phyloP scores from a whole-genome alignment of 2,888 invertebrate genomes.

The Ashinkailepas kermadecensis region DNA sequence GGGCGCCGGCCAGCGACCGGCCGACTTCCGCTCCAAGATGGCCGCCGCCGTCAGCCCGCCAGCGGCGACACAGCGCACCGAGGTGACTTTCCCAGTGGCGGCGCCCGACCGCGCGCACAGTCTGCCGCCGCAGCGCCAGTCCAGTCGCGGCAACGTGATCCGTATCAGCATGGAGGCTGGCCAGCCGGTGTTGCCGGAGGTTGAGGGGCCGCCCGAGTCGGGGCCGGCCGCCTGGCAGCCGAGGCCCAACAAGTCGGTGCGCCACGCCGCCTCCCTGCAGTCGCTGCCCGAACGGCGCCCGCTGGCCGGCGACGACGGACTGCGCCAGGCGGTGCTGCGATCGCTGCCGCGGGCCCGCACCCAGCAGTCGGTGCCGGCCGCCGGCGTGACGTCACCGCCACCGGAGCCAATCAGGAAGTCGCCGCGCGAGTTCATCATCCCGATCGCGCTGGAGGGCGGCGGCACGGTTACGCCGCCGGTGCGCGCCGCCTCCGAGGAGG shows the following conservation, averaged over 20 bases:
- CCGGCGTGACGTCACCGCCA: constrained; percentile 37
- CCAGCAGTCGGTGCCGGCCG: constrained; percentile 31
- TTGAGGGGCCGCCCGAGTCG: no score
- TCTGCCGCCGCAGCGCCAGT: constrained; percentile 31
- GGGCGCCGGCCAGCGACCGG: no score
- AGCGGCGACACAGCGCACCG: constrained; percentile 46
- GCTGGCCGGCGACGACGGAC: background rate
- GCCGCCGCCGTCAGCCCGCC: constrained; percentile 1
- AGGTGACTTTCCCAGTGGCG: constrained; percentile 52
- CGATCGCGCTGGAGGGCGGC: constrained; percentile 85
- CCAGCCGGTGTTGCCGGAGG: constrained; percentile 13
- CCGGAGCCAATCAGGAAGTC: constrained; percentile 74
- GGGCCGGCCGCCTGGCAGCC: no score
- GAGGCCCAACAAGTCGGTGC: background rate
- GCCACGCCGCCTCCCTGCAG: constrained; percentile 1
- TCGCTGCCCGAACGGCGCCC: background rate
- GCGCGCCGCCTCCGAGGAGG: constrained; percentile 22
- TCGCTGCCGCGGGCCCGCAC: constrained; percentile 20
- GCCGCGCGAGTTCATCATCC: constrained; percentile 82
- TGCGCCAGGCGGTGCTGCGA: constrained; percentile 20
- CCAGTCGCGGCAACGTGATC: constrained; percentile 33
- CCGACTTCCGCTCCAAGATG: background rate
- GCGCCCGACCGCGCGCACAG: constrained; percentile 36
- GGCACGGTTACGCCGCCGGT: constrained; percentile 64
- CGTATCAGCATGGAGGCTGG: constrained; percentile 34